Conservation (phyloP, 2,113 vertebrate species). For the Pollimyrus isidori region DNA sequence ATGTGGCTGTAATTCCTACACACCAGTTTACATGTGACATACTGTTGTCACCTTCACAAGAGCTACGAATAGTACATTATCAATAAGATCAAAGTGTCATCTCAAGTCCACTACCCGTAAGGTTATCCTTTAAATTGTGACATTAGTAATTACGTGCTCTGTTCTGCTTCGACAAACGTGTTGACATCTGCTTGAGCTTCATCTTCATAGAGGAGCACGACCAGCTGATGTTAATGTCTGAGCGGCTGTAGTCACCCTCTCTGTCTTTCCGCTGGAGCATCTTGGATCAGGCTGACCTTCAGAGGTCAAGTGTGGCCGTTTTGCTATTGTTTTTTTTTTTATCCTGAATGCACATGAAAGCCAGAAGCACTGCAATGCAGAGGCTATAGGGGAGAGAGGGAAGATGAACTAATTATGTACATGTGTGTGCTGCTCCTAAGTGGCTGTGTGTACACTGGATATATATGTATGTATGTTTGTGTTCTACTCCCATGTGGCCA, state of each 20-base stretch:
- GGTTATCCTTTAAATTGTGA: not conserved
- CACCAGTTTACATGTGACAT: not conserved
- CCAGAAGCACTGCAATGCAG: conserved; percentile 8
- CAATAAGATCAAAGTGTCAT: not conserved
- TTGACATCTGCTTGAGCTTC: not conserved
- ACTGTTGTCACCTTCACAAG: not conserved
- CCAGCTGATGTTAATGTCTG: not conserved
- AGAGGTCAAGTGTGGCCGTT: not conserved
- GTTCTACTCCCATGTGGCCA: not conserved
- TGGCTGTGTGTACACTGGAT: not conserved
- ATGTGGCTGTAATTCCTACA: not conserved
- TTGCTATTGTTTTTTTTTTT: not conserved
- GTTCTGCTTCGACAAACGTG: not conserved
- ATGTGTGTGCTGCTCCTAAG: not conserved
- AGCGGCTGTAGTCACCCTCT: not conserved
- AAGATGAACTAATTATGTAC: not conserved
- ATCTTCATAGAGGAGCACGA: not conserved
- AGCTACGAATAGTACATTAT: not conserved
- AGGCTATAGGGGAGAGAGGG: not conserved
- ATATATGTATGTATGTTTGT: not conserved
- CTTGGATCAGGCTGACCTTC: not conserved
- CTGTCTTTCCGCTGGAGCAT: not conserved
- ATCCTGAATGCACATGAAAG: not conserved
- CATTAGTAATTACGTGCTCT: not conserved
- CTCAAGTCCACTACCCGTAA: not conserved